phyloP scores from a whole-genome alignment of 2,113 vertebrate genomes.

The Mesitornis unicolor region DNA sequence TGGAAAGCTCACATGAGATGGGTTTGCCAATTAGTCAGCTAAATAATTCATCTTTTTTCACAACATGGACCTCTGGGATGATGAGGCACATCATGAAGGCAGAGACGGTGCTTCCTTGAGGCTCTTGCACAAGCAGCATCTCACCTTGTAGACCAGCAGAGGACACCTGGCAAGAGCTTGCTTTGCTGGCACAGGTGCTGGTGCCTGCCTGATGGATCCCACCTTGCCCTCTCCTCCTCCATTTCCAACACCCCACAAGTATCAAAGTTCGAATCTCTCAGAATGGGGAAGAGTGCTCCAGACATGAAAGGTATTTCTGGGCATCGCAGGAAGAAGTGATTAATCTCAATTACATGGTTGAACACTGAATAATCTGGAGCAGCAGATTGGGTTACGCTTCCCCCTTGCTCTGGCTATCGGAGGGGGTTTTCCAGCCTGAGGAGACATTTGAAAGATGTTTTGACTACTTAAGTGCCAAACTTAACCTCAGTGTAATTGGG shows the following conservation, averaged over 20 bases:
- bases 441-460: slow-evolving; percentile 45
- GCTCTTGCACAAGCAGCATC: accelerated
- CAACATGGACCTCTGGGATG: background rate
- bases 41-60: background rate
- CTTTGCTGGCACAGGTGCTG: background rate
- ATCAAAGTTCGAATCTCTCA: background rate
- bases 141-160: accelerated
- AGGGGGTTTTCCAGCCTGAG: background rate
- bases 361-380: slow-evolving; percentile 30
- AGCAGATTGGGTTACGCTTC: slow-evolving; percentile 32
- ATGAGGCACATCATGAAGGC: accelerated
- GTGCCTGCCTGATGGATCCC: background rate
- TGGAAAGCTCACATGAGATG: accelerated
- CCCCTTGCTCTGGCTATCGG: slow-evolving; percentile 1
- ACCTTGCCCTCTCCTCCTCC: background rate
- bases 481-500: slow-evolving; percentile 39
- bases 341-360: slow-evolving; percentile 55
- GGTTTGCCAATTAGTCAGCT: background rate
- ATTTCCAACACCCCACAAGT: background rate
- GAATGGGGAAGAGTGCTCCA: background rate
- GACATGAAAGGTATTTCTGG: slow-evolving; percentile 49
- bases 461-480: slow-evolving; percentile 60
- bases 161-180: background rate
- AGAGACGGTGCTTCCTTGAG: background rate
- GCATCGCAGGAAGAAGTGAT: slow-evolving; percentile 38